phyloP scores from a whole-genome alignment of 2,888 invertebrate species.

The Meliscaeva auricollis region DNA sequence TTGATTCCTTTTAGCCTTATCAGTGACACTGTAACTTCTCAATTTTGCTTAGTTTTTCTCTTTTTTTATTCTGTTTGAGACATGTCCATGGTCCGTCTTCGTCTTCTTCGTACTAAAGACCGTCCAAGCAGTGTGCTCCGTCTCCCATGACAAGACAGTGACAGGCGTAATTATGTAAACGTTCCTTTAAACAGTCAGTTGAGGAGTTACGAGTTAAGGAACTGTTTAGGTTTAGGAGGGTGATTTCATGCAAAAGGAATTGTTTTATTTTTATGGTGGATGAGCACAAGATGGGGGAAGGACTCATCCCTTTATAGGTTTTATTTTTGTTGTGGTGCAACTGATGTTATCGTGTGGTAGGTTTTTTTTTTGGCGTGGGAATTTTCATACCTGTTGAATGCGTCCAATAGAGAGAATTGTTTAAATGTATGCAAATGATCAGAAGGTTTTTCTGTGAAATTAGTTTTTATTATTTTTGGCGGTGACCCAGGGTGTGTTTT shows the following conservation, averaged over 20 bases:
- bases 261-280: conserved; percentile 64
- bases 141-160: conserved; percentile 74
- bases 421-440: conserved; percentile 61
- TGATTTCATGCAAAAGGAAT: conserved; percentile 53
- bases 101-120: background rate
- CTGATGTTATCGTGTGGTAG: conserved; percentile 62
- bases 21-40: conserved; percentile 65
- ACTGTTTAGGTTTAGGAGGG: conserved; percentile 37
- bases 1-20: conserved; percentile 69
- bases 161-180: conserved; percentile 73
- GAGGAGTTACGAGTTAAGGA: conserved; percentile 15
- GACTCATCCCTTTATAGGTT: conserved; percentile 42
- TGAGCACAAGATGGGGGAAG: conserved; percentile 55
- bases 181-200: conserved; percentile 58
- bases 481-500: conserved; percentile 31
- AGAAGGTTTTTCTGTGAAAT: conserved; percentile 23
- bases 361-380: conserved; percentile 45
- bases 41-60: conserved; percentile 49
- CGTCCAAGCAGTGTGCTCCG: conserved; percentile 54
- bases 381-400: conserved; percentile 59
- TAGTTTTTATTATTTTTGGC: background rate
- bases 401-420: background rate
- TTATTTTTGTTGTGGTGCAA: conserved; percentile 24
- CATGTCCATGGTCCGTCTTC: background rate
- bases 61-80: background rate